Percentiles rank a stretch among this genome's conserved stretches.
These are phyloP conservation scores for Noctua janthina DNA, from an alignment of 2,888 invertebrate species.

Conservation along the genomic window DNA sequence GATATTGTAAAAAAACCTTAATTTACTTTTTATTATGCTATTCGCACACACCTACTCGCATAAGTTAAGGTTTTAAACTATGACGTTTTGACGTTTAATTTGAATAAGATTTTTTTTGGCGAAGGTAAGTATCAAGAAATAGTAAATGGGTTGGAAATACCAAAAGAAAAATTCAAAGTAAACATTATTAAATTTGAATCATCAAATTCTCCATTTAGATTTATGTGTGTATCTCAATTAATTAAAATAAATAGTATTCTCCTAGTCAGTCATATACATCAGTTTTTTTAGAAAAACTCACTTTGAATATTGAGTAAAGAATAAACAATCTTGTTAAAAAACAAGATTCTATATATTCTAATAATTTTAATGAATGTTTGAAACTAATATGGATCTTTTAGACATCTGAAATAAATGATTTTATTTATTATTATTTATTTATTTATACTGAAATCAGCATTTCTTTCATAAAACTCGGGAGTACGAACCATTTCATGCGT, in stretches of 20 bases:
- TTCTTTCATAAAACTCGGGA: neutral
- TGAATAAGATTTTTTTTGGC: neutral
- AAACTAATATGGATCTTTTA: no score
- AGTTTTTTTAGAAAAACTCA: neutral
- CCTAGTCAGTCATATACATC: neutral
- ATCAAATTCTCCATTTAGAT: neutral
- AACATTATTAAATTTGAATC: neutral
- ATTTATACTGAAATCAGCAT: neutral
- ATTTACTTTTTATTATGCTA: conserved; percentile 9
- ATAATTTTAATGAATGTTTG: no score
- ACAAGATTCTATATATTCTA: neutral
- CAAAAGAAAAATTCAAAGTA: neutral
- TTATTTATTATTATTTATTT: no score
- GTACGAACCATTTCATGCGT: neutral
- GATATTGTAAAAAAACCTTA: conserved; percentile 6
- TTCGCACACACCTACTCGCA: conserved; percentile 24
- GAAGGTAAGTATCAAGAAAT: conserved; percentile 22
- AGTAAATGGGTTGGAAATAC: neutral
- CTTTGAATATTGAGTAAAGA: neutral
- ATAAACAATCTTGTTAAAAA: no score
- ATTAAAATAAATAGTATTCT: no score
- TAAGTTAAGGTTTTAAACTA: conserved; percentile 3
- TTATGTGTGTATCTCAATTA: neutral
- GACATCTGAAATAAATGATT: no score
- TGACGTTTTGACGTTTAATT: neutral